Evolutionary conservation across 2,113 vertebrate genomes (phyloP), one percentile per base, ranked within the genome.

Genomic region (Lepus americanus): DNA sequence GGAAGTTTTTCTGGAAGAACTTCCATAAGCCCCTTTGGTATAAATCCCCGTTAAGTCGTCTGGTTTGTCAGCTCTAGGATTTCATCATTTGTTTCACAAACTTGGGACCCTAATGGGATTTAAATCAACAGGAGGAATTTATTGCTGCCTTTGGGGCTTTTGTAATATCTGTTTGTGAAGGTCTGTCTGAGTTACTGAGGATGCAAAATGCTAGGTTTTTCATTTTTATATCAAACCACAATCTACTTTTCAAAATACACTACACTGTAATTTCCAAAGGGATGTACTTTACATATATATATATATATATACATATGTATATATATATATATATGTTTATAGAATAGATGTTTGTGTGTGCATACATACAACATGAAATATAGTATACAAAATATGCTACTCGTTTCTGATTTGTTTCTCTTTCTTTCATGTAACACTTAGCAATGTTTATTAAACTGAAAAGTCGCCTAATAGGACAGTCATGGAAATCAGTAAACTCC

Each of bases 91-190:
- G n/a, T 72, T 94, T 92, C 95, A 82, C 55, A 33, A 94, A 74
- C 36, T 81, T 92, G 72, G 44, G 51, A 72, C 63, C 31, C 67
- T 95, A 89, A 77, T 88, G 87, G 64, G 73, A 90, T 96, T 92
- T 95, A 94, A 95, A 96, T 94, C 94, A 97, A 94, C 55, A 33
- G 82, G 64, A 94, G 39, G 72, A 96, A 94, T 92, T 72, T 94
- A 96, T 79, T 83, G 33, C 73, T 92, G 59, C 89, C 89, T 84
- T 64, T 64, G 49, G 90, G 72, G n/a, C 53, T 89, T 95, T 89
- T 44, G 49, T 81, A 93, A 49, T 77, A 96, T 86, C 76, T 93
- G 79, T 61, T 73, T 51, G 27, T 61, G 77, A 95, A 81, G 63
- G 27, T 76, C 22, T 70, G 61, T 86, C 67, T 44, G 36, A 95